These are phyloP conservation scores for Hippopotamyrus pictus DNA, from an alignment of 2,797 vertebrate species.

Conservation along the genomic window DNA sequence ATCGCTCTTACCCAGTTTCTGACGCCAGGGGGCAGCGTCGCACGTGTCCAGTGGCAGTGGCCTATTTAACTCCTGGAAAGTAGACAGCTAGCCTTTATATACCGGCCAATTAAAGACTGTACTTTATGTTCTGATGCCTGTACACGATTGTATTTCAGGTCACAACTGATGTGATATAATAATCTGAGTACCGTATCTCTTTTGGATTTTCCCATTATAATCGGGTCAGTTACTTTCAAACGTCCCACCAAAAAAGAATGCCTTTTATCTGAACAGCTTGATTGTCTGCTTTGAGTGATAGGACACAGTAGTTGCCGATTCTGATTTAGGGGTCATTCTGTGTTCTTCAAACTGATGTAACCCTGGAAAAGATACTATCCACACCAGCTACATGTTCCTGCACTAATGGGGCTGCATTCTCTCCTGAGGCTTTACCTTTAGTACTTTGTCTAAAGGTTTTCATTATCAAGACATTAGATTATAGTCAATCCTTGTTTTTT, in stretches of 20 bases:
- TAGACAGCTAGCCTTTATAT: not conserved
- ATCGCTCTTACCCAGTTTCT: not conserved
- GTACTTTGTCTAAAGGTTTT: not conserved
- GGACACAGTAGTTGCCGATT: not conserved
- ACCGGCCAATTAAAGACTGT: not conserved
- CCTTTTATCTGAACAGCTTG: not conserved
- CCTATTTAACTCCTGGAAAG: constrained; percentile 3
- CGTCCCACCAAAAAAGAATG: not conserved
- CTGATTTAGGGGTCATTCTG: not conserved
- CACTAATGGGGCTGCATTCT: not conserved
- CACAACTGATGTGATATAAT: not conserved
- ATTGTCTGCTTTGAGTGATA: not conserved
- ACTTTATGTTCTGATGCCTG: not conserved
- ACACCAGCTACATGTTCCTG: not conserved
- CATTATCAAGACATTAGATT: not conserved
- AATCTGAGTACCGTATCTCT: not conserved
- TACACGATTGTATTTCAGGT: not conserved
- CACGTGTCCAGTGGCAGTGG: not conserved
- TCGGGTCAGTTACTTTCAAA: not conserved
- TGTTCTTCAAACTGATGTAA: not conserved
- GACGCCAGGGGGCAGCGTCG: not conserved
- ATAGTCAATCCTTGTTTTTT: not conserved
- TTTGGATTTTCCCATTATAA: not conserved
- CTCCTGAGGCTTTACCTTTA: not conserved
- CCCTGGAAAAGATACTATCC: not conserved